These are phyloP conservation scores for Drosophila erecta DNA, from an alignment of 1,140 invertebrate genomes.

Conservation along the genomic window DNA sequence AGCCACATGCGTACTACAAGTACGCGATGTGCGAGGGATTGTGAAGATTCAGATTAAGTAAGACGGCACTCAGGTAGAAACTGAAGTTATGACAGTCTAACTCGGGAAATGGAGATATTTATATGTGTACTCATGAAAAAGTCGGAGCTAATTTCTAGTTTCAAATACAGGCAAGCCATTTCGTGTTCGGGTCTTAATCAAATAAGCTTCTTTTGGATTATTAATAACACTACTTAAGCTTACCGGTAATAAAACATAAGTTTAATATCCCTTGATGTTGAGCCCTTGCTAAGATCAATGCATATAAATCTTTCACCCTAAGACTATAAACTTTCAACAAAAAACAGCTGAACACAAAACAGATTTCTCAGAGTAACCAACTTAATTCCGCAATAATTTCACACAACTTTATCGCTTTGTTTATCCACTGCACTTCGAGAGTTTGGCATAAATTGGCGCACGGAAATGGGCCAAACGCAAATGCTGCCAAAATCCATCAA, in stretches of 20 bases:
- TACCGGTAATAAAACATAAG: neutral
- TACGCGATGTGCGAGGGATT: constrained; percentile 6
- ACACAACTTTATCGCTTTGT: constrained; percentile 38
- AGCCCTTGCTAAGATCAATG: neutral
- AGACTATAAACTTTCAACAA: constrained; percentile 2
- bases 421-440: constrained; percentile 20
- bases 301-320: neutral
- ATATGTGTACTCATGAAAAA: too few species aligned
- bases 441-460: constrained; percentile 24
- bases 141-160: too few species aligned
- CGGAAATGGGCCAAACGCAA: constrained; percentile 62
- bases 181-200: too few species aligned
- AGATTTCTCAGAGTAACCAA: constrained; percentile 1
- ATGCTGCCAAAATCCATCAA: constrained; percentile 49
- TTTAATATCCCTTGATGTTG: neutral
- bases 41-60: constrained; percentile 4
- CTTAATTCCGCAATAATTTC: constrained; percentile 14
- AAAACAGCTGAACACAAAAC: neutral
- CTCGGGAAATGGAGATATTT: neutral
- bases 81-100: neutral
- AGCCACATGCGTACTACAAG: constrained; percentile 6
- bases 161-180: too few species aligned
- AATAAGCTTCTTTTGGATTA: neutral
- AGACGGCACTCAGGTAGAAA: neutral
- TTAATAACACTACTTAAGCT: neutral